A percentile compares a stretch with the other conserved stretches of the same genome.
These are phyloP conservation scores for Megastigmus dorsalis DNA, from an alignment of 2,888 invertebrate species.

Conservation along the genomic window DNA sequence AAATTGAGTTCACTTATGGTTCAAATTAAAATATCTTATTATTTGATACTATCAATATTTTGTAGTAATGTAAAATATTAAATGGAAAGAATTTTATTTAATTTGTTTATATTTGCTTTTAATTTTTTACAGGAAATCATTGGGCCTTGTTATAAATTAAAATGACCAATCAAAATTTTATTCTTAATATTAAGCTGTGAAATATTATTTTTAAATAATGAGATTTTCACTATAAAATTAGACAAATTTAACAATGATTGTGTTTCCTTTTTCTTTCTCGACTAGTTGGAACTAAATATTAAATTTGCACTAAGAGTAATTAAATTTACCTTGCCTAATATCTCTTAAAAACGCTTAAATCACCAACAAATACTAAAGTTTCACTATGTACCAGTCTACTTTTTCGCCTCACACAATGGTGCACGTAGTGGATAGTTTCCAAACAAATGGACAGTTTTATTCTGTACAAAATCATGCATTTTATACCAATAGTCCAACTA, in stretches of 20 bases:
- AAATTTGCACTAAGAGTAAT: constrained; percentile 29
- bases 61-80: too few species aligned
- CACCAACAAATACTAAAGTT: constrained; percentile 48
- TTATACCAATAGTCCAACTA: constrained; percentile 62
- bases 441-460: constrained; percentile 66
- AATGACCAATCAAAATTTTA: too few species aligned
- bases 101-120: too few species aligned
- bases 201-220: neutral
- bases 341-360: constrained; percentile 49
- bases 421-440: constrained; percentile 69
- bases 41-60: too few species aligned
- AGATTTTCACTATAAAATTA: neutral
- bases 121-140: too few species aligned
- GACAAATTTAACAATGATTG: constrained; percentile 5
- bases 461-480: constrained; percentile 62
- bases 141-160: too few species aligned
- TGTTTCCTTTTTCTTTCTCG: constrained; percentile 39
- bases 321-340: constrained; percentile 30
- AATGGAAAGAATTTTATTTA: too few species aligned
- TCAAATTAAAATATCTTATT: too few species aligned
- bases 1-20: too few species aligned
- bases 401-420: constrained; percentile 70
- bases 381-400: constrained; percentile 71
- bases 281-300: constrained; percentile 42
- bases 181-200: too few species aligned